Conservation (phyloP, 2,888 invertebrate species). For the Yponomeuta sedellus region DNA sequence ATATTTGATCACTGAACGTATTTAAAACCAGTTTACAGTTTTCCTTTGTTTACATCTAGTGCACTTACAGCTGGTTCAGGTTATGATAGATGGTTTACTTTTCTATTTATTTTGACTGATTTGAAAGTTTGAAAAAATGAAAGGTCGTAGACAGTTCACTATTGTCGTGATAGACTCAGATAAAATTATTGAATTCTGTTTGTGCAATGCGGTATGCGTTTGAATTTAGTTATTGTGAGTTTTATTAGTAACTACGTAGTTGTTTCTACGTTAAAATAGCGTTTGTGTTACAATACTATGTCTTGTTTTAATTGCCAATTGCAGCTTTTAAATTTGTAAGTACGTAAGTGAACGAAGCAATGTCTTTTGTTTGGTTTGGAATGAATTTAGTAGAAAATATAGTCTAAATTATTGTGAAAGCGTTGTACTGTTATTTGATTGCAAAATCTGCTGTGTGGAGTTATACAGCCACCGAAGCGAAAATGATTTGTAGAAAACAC, state of each 20-base stretch:
- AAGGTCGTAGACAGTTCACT: no score
- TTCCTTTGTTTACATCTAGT: no score
- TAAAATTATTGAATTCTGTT: no score
- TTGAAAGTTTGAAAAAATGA: no score
- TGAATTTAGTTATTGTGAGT: not conserved
- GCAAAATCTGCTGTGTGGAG: constrained; percentile 30
- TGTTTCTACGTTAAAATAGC: not conserved
- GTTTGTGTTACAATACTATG: no score
- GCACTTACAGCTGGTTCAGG: no score
- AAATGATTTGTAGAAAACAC: constrained; percentile 32
- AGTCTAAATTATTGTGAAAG: not conserved
- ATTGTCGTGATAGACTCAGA: no score
- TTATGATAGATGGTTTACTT: no score
- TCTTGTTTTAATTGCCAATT: no score
- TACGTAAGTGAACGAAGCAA: not conserved
- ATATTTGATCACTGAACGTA: no score
- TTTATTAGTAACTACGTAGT: not conserved
- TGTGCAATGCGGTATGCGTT: not conserved
- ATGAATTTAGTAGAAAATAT: constrained; percentile 6
- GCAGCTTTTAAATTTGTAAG: not conserved
- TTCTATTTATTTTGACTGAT: no score
- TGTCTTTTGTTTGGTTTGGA: not conserved
- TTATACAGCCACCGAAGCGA: constrained; percentile 46
- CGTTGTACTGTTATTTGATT: not conserved
- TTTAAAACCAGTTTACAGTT: no score